These are phyloP conservation scores for Hedya salicella DNA, from an alignment of 2,888 invertebrate species.

Conservation along the genomic window DNA sequence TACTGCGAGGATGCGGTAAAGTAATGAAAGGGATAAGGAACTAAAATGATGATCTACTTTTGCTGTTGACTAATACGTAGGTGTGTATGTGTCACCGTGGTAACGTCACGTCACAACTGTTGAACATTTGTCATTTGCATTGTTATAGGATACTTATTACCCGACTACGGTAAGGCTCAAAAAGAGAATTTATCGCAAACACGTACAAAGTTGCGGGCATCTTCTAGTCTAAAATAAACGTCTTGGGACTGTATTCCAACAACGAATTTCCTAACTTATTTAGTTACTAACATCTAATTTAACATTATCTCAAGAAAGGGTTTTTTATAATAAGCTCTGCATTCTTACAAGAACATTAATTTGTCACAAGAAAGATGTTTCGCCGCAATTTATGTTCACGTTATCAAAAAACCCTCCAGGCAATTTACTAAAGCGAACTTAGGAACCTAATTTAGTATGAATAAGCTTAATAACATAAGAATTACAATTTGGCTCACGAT, in stretches of 20 bases:
- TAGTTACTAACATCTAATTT: background rate
- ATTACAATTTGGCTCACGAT: background rate
- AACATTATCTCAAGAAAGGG: slow-evolving; percentile 1
- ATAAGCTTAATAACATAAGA: background rate
- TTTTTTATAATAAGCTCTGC: slow-evolving; percentile 4
- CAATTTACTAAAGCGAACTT: background rate
- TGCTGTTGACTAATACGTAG: no score
- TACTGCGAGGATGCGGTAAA: no score
- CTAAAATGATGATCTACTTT: no score
- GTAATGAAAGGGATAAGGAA: no score
- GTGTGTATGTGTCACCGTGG: no score
- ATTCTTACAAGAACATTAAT: slow-evolving; percentile 6
- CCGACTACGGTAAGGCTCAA: no score
- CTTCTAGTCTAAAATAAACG: background rate
- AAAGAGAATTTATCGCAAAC: no score
- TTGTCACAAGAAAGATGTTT: slow-evolving; percentile 7
- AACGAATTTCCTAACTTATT: background rate
- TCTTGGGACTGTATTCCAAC: background rate
- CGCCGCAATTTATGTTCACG: background rate
- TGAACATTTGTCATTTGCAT: no score
- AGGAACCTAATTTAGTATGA: background rate
- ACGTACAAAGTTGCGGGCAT: no score
- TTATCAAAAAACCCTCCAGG: background rate
- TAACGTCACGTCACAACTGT: no score
- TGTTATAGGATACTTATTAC: no score